Evolutionary conservation across 2,888 invertebrate genomes (phyloP).

Genomic region (Eugnorisma glareosa): DNA sequence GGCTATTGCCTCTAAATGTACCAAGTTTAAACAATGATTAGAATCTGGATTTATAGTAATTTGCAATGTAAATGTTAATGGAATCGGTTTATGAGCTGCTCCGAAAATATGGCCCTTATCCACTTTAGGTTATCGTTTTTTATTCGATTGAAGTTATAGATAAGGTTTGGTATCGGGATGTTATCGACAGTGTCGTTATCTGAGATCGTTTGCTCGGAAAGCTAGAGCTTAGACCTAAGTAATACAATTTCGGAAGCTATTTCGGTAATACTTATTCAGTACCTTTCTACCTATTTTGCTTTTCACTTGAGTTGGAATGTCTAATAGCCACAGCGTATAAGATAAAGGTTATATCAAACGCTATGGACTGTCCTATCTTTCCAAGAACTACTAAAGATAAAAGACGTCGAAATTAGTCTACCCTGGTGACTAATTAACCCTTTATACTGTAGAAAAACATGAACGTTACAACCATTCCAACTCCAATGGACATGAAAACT

Average conservation of each 20-base stretch:
- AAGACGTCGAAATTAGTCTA: background rate
- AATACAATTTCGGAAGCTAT: slow-evolving; percentile 40
- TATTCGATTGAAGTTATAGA: slow-evolving; percentile 59
- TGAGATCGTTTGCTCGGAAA: slow-evolving; percentile 35
- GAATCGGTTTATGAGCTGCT: slow-evolving; percentile 76
- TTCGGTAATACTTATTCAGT: slow-evolving; percentile 17
- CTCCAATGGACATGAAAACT: slow-evolving; percentile 24
- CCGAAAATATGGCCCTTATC: slow-evolving; percentile 69
- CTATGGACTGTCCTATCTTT: background rate
- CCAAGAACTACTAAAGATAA: background rate
- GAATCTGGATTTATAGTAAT: slow-evolving; percentile 86
- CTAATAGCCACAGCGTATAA: background rate
- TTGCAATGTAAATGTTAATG: slow-evolving; percentile 83
- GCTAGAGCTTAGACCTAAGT: slow-evolving; percentile 34
- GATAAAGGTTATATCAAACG: background rate
- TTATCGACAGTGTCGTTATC: slow-evolving; percentile 48
- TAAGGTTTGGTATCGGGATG: slow-evolving; percentile 43
- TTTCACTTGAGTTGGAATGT: slow-evolving; percentile 19
- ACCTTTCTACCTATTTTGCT: slow-evolving; percentile 7
- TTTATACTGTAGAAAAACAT: background rate
- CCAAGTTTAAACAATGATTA: slow-evolving; percentile 84
- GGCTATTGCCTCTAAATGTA: slow-evolving; percentile 83
- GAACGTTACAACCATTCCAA: slow-evolving; percentile 5
- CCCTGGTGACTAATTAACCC: background rate
- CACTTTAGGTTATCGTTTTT: slow-evolving; percentile 62